phyloP scores from a whole-genome alignment of 2,797 vertebrate species.

The Bovichtus diacanthus region DNA sequence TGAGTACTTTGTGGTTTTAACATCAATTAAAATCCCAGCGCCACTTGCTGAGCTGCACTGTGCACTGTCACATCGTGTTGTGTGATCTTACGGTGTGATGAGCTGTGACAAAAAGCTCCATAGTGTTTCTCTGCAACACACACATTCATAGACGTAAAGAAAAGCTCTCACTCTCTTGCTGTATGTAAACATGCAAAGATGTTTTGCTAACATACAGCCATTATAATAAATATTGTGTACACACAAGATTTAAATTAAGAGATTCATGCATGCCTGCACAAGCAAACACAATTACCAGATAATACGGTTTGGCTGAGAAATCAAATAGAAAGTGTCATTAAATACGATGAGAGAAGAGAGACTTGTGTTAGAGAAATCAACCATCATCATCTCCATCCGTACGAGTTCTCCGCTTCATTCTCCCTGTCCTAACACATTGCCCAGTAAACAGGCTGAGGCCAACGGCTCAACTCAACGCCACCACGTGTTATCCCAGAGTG shows the following conservation, averaged over 20 bases:
- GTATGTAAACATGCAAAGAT: conserved; percentile 32
- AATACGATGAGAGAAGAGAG: conserved; percentile 43
- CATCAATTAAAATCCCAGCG: conserved; percentile 76
- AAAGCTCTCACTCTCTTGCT: conserved; percentile 1
- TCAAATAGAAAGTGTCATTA: conserved; percentile 47
- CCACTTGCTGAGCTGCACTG: conserved; percentile 75
- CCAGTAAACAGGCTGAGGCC: conserved; percentile 66
- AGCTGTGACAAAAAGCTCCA: conserved; percentile 69
- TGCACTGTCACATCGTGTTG: conserved; percentile 74
- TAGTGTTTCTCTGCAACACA: conserved; percentile 47
- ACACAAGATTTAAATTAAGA: conserved; percentile 32
- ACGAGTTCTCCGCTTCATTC: conserved; percentile 62
- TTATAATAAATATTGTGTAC: conserved; percentile 28
- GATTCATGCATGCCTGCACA: conserved; percentile 54
- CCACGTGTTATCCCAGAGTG: conserved; percentile 72
- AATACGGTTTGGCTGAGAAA: conserved; percentile 60
- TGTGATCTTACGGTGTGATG: conserved; percentile 66
- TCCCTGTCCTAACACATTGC: conserved; percentile 69
- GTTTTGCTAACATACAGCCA: conserved; percentile 7
- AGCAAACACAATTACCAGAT: conserved; percentile 61
- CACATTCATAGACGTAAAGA: conserved; percentile 11
- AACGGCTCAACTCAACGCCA: conserved; percentile 63
- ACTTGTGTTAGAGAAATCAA: conserved; percentile 63
- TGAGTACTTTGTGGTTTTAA: conserved; percentile 71
- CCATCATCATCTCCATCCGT: conserved; percentile 69